Evolutionary conservation across 2,113 vertebrate genomes (phyloP), one percentile per base, ranked within the genome.

Genomic region (Phodopus roborovskii): DNA sequence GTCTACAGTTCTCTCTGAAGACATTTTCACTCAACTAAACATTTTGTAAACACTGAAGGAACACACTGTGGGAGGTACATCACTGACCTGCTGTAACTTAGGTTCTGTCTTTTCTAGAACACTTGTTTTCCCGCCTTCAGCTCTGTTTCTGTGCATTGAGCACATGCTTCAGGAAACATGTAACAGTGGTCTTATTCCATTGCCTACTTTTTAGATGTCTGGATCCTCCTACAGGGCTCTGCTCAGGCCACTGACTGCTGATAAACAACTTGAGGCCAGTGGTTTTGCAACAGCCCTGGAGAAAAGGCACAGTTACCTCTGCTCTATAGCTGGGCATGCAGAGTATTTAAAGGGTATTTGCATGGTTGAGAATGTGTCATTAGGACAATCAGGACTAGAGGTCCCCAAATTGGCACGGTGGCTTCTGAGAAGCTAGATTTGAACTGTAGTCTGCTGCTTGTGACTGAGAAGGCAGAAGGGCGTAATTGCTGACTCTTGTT

Each of bases 31-130:
- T 39, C 7, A 66, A 17, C 22, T 48, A 17, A 84, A 64, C 10
- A 0, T 48, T 64, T 28, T 13, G 75, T 66, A 60, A 8, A 88
- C 22, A 3, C 0, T 26, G 64, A 36, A 12, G n/a, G 13, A 9
- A 19, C 7, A 0, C 28, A 3, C 12, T 8, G 48, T 42, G 3
- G 20, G 66, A 39, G 42, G 42, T 19, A 1, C 30, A 22, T 22
- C 17, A 26, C 0, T 2, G n/a, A 77, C 53, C 3, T 22, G 12
- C 9, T 13, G 13, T 7, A 30, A n/a, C 9, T 0, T 1, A 20
- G 45, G 1, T 17, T 82, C 30, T 75, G 6, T 19, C 60, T 91
- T 81, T 78, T 71, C 78, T 56, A 62, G 87, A 62, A 10, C 3
- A 26, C 6, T 7, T 3, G 33, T 22, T 64, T n/a, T 73, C 12